Conservation (phyloP, 2,797 vertebrate genomes). For the Rhincodon typus region DNA sequence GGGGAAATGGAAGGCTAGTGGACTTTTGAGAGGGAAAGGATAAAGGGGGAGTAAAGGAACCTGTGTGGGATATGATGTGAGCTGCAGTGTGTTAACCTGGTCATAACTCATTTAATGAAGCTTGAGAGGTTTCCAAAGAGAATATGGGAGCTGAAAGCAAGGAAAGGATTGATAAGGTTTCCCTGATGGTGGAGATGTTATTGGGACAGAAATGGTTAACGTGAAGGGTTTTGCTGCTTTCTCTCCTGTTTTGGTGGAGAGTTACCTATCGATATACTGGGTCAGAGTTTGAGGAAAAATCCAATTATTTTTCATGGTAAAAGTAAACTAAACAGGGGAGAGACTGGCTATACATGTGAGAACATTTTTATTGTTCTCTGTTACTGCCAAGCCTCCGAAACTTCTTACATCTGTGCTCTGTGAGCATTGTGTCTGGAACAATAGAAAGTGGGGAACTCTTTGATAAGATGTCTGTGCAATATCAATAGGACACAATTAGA, state of each 20-base stretch:
- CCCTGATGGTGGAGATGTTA: neutral
- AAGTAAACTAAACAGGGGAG: neutral
- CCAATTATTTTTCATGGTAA: neutral
- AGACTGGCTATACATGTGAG: neutral
- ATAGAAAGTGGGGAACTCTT: too few relatives aligned
- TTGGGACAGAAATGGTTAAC: neutral
- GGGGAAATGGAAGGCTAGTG: neutral
- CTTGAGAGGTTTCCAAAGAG: neutral
- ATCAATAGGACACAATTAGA: too few relatives aligned
- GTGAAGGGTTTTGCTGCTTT: neutral
- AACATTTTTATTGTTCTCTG: neutral
- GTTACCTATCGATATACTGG: neutral
- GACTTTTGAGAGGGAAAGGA: neutral
- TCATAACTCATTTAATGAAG: neutral
- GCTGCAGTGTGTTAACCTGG: neutral
- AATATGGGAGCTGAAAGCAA: neutral
- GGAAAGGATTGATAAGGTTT: neutral
- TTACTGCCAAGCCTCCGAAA: neutral
- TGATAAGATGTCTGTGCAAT: too few relatives aligned
- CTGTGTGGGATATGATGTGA: neutral
- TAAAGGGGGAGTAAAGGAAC: neutral
- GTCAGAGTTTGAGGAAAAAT: neutral
- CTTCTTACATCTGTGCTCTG: too few relatives aligned
- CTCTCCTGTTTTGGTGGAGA: neutral
- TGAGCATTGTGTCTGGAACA: too few relatives aligned